Base-by-base conservation (phyloP, 1,140 invertebrate species). In the Antheraea mylitta region DNA sequence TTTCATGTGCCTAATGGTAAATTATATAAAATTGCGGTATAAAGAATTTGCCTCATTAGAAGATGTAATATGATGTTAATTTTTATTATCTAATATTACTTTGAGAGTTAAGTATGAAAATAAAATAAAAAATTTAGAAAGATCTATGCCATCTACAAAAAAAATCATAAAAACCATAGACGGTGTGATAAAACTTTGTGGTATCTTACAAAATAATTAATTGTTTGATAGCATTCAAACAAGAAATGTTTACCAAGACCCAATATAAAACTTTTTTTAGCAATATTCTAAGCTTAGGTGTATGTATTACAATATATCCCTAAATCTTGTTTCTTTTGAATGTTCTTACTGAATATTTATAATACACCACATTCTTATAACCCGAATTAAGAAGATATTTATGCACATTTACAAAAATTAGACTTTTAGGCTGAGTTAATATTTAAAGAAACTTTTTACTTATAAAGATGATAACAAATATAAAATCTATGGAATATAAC, bases 141-240 rank as follows among this genome's bases (percentile, higher is more conserved):
- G 13, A 18, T 48, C 42, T 67, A 66, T 68, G 38, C 73, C 73
- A 68, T 74, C 75, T 64, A 58, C 73, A 18, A 74, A 19, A 66
- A 77, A 74, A 67, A 70, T 76, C n/a, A 71, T 80, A 53, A 77
- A 76, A 72, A 77, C 74, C 11, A 71, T 80, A 60, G 71, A 80
- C 58, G 75, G 73, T 0, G 36, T 79, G 16, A n/a, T 74, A 68
- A 10, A 13, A 10, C 13, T 75, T 45, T 75, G 71, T 68, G 67
- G 71, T 62, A 62, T 73, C 0, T 59, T 75, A 13, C 58, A 8
- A 38, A n/a, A 65, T 37, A 74, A 69, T 59, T 75, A 74, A 64
- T 16, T 11, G 10, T 69, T 74, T 59, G 71, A 78, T 66, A 6
- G 36, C 16, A 68, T 76, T 42, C 64, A 75, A 18, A 73, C 64